Base-by-base conservation (phyloP, 2,113 vertebrate species). In the Verasper variegatus region DNA sequence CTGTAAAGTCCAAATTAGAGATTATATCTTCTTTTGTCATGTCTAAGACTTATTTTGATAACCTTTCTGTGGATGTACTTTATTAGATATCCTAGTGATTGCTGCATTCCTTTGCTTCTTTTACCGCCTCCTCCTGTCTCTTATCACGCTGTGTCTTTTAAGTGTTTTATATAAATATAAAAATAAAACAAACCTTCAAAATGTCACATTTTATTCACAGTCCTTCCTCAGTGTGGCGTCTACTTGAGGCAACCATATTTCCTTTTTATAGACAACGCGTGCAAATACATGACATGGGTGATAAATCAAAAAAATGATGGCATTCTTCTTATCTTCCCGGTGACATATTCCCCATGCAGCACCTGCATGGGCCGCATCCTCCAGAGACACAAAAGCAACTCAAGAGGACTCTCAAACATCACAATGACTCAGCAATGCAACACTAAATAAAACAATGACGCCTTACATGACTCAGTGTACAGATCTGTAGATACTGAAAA, bases 301-400 rank as follows among this genome's bases (percentile, higher is more conserved):
- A 91, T 81, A 74, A 88, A 87, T 86, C 62, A 69, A 87, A 86
- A 69, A 87, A 86, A 59, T 37, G 5, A 15, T 69, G 74, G 61
- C 51, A 56, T 66, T 65, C 78, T 35, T 85, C 64, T 72, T 78
- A 78, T 87, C 79, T 85, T 42, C 5, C 31, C 67, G 72, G 80
- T 84, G 70, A 85, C 81, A 88, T 57, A 62, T 84, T 76, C 75
- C 66, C 65, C 42, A 64, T 21, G n/a, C 40, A 61, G 61, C 35
- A 1, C 20, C 57, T 8, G 4, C 52, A 54, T 42, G 52, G 52
- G 61, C 69, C 76, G 58, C 68, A 70, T 68, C 58, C 80, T 81
- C 77, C 60, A 11, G 51, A n/a, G 51, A 51, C 60, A 86, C 76
- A 82, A 88, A 51, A 78, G 56, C 56, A 42, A 14, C 63, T 81